Evolutionary conservation across 2,888 invertebrate genomes (phyloP).

Genomic region (Parnassius mnemosyne): DNA sequence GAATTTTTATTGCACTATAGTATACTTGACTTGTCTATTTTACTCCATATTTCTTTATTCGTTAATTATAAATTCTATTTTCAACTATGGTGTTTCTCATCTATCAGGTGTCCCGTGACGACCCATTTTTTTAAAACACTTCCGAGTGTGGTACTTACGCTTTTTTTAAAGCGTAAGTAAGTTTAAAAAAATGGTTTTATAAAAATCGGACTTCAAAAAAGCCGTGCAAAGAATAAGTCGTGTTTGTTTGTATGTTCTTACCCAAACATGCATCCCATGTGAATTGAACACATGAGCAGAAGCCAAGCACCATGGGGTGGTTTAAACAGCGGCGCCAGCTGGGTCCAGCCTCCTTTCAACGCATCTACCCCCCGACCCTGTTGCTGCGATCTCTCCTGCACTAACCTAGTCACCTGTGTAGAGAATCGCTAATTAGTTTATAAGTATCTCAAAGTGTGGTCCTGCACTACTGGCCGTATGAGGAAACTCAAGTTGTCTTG

Average conservation of each 20-base stretch:
- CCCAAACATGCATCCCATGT: conserved; percentile 68
- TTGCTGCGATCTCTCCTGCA: conserved; percentile 60
- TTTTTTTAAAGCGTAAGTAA: background rate
- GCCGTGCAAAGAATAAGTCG: conserved; percentile 22
- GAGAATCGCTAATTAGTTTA: too few relatives aligned
- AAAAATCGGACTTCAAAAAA: background rate
- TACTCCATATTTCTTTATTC: too few relatives aligned
- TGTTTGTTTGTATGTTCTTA: conserved; percentile 29
- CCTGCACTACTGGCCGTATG: too few relatives aligned
- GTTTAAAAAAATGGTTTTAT: too few relatives aligned
- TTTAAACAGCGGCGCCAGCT: conserved; percentile 83
- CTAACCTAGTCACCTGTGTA: conserved; percentile 61
- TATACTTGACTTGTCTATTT: too few relatives aligned
- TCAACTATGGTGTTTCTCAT: too few relatives aligned
- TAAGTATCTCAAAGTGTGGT: too few relatives aligned
- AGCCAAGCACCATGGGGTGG: conserved; percentile 82
- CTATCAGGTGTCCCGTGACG: too few relatives aligned
- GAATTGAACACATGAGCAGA: conserved; percentile 79
- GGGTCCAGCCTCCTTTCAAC: conserved; percentile 80
- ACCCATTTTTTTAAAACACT: too few relatives aligned
- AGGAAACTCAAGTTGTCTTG: too few relatives aligned
- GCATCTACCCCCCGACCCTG: conserved; percentile 68
- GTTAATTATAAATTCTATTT: too few relatives aligned
- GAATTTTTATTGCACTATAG: too few relatives aligned
- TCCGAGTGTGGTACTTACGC: conserved; percentile 14